These are phyloP conservation scores for Rattus norvegicus DNA, from an alignment of 2,113 vertebrate genomes.

Conservation along the genomic window DNA sequence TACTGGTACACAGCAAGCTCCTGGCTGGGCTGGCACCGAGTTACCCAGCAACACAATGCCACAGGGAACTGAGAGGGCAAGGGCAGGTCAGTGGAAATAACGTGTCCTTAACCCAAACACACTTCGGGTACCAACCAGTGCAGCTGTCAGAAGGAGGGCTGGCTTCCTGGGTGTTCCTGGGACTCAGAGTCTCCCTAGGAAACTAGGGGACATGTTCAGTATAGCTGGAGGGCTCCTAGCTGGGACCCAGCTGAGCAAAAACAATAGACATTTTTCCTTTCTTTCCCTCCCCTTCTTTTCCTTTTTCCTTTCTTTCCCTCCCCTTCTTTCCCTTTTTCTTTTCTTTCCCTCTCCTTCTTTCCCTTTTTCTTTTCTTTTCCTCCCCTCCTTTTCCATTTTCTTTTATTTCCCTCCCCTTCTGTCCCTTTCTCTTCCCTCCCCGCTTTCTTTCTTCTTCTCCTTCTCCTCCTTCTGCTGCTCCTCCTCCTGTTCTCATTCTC, in stretches of 20 bases:
- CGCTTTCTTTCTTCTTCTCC: background rate
- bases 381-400: accelerated
- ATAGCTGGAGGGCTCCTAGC: background rate
- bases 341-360: background rate
- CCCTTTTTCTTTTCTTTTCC: background rate
- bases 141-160: background rate
- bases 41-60: background rate
- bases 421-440: too few relatives aligned
- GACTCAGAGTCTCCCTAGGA: background rate
- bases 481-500: too few relatives aligned
- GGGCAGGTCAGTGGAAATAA: background rate
- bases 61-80: background rate
- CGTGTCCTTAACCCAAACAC: background rate
- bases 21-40: background rate
- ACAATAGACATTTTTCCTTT: background rate
- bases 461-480: too few relatives aligned
- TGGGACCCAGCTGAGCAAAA: background rate
- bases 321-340: too few relatives aligned
- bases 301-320: too few relatives aligned
- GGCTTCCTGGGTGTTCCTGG: background rate
- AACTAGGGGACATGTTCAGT: background rate
- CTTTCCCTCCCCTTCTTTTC: too few relatives aligned
- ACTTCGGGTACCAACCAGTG: background rate
- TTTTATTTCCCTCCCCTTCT: too few relatives aligned
- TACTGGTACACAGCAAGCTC: background rate